Conservation (phyloP, 2,113 vertebrate species). For the Amazona guildingii region DNA sequence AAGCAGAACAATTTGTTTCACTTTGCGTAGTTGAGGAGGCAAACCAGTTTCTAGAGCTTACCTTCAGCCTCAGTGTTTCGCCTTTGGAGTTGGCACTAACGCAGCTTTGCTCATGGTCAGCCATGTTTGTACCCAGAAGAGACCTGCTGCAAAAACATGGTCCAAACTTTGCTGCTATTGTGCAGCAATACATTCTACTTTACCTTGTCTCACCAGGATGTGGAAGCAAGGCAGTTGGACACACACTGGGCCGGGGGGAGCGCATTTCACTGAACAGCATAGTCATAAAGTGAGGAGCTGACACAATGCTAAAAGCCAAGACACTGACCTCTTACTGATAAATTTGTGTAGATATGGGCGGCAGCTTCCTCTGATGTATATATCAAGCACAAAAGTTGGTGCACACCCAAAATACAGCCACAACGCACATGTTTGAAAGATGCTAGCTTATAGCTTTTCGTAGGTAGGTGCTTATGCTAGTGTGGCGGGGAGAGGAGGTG, state of each 20-base stretch:
- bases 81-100: not conserved
- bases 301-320: not conserved
- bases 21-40: not conserved
- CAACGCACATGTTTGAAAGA: not conserved
- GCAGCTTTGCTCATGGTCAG: not conserved
- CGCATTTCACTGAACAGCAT: not conserved
- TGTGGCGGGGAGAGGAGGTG: not conserved
- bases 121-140: not conserved
- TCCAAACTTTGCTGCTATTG: not conserved
- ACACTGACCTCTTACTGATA: not conserved
- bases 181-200: not conserved
- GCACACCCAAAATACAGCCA: not conserved
- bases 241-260: not conserved
- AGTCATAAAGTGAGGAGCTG: not conserved
- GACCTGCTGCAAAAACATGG: not conserved
- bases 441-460: not conserved
- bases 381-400: not conserved
- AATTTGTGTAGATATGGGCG: not conserved
- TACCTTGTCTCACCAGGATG: not conserved
- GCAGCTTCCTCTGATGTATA: not conserved
- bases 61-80: not conserved
- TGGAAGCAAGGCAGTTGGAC: not conserved
- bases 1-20: constrained; percentile 33
- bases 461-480: not conserved
- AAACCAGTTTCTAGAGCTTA: not conserved